Percentiles rank a stretch among this genome's conserved stretches.
phyloP scores from a whole-genome alignment of 1,140 invertebrate genomes.

The Druon quercuslanigerum region DNA sequence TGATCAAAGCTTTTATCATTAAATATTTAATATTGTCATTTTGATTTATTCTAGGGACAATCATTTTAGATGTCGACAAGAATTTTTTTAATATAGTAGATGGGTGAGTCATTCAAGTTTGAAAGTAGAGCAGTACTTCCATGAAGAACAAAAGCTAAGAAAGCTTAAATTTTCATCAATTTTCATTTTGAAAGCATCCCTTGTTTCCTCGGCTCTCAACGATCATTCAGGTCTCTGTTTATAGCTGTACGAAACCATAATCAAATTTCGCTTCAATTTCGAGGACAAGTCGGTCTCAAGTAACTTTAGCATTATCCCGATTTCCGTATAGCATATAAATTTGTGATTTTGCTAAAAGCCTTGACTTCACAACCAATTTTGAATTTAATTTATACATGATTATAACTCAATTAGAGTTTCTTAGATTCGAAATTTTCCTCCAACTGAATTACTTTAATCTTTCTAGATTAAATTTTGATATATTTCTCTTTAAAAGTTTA shows the following conservation, averaged over 20 bases:
- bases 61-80: too few relatives aligned
- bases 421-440: too few relatives aligned
- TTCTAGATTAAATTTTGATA: too few relatives aligned
- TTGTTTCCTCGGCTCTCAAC: background rate
- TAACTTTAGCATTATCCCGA: background rate
- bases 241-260: slow-evolving; percentile 35
- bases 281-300: slow-evolving; percentile 10
- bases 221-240: background rate
- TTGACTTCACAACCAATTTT: too few relatives aligned
- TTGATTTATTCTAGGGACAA: too few relatives aligned
- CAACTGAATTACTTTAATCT: too few relatives aligned
- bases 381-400: background rate
- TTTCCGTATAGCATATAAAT: too few relatives aligned
- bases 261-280: slow-evolving; percentile 56
- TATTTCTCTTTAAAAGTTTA: too few relatives aligned
- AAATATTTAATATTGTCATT: too few relatives aligned
- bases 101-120: background rate
- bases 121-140: background rate
- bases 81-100: background rate
- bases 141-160: background rate
- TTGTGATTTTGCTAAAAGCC: background rate
- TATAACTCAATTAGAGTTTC: too few relatives aligned
- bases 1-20: too few relatives aligned
- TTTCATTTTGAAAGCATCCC: background rate
- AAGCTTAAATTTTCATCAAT: slow-evolving; percentile 5